phyloP scores from a whole-genome alignment of 1,140 invertebrate species.

The Phortica variegata region DNA sequence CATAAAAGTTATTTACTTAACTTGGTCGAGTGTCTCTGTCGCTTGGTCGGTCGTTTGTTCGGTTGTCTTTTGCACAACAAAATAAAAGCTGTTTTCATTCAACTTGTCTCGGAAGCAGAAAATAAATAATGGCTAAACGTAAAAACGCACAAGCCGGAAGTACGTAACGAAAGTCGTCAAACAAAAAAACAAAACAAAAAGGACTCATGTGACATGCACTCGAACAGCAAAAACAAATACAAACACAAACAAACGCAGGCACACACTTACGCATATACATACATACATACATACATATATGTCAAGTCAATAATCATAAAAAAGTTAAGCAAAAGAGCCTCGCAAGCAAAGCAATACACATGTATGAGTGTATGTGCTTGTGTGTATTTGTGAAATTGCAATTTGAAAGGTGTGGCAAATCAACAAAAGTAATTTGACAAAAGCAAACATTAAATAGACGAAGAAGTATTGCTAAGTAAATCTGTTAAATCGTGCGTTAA shows the following conservation, averaged over 20 bases:
- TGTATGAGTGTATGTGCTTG: too few species aligned
- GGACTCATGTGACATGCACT: too few species aligned
- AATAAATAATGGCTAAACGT: slow-evolving; percentile 9
- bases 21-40: too few species aligned
- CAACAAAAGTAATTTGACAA: background rate
- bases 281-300: slow-evolving; percentile 9
- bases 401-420: too few species aligned
- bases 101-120: slow-evolving; percentile 9
- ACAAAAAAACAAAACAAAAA: slow-evolving; percentile 4
- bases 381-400: too few species aligned
- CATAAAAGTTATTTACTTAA: slow-evolving; percentile 55
- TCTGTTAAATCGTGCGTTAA: slow-evolving; percentile 53
- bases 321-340: background rate
- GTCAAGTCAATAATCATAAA: slow-evolving; percentile 52
- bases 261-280: too few species aligned
- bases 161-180: slow-evolving; percentile 1
- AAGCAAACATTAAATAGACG: slow-evolving; percentile 1
- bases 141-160: slow-evolving; percentile 1
- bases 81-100: slow-evolving; percentile 16
- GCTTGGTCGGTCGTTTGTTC: too few species aligned
- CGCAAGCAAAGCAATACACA: background rate
- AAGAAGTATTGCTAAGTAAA: slow-evolving; percentile 12
- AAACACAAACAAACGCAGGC: slow-evolving; percentile 22
- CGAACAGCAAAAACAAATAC: slow-evolving; percentile 1
- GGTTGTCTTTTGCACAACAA: too few species aligned